A percentile compares a stretch with the other conserved stretches of the same genome.
phyloP scores from a whole-genome alignment of 1,140 invertebrate genomes.

The Trinorchestia longiramus region DNA sequence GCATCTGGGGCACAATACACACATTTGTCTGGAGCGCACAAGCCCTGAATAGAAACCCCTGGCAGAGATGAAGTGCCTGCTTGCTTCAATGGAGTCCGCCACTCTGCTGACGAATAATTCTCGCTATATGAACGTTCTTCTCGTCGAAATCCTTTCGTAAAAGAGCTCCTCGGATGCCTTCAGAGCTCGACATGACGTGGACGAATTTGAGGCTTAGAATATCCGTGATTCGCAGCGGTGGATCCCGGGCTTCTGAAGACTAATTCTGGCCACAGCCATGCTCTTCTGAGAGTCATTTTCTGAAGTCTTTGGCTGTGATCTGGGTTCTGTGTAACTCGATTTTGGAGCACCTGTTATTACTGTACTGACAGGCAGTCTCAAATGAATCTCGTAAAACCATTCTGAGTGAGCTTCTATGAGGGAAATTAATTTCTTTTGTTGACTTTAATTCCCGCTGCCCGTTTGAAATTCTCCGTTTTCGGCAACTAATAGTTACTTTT shows the following conservation, averaged over 20 bases:
- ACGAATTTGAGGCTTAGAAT: neutral
- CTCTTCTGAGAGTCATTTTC: neutral
- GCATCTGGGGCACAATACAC: constrained; percentile 32
- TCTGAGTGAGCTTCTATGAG: neutral
- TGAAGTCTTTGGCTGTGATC: neutral
- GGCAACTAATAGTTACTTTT: neutral
- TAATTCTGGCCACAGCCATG: neutral
- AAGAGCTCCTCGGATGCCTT: neutral
- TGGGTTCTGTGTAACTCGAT: neutral
- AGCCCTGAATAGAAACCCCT: constrained; percentile 32
- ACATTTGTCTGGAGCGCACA: constrained; percentile 19
- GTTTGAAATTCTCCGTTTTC: neutral
- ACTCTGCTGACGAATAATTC: constrained; percentile 20
- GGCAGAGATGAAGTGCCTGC: constrained; percentile 38
- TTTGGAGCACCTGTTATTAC: neutral
- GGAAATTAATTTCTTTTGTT: neutral
- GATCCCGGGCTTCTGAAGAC: neutral
- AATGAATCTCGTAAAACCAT: neutral
- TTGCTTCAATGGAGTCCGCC: constrained; percentile 10
- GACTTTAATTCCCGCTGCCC: neutral
- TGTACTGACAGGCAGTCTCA: neutral
- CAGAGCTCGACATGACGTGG: neutral
- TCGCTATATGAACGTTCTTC: neutral
- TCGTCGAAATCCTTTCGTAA: neutral
- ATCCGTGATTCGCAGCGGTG: neutral